These are phyloP conservation scores for Plebejus anna DNA, from an alignment of 2,888 invertebrate species.

Conservation along the genomic window DNA sequence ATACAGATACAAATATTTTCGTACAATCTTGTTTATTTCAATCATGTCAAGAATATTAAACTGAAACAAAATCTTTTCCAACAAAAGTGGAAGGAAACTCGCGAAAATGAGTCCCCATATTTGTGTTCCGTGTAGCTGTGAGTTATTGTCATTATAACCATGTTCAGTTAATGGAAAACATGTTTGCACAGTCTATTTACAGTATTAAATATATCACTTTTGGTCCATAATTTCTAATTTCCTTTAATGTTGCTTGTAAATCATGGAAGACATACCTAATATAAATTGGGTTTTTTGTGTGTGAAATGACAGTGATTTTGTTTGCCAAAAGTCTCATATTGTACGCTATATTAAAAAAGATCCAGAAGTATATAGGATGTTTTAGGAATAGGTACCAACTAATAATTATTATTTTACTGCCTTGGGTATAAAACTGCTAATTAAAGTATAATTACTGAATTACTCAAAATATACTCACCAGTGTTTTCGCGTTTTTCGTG, in stretches of 20 bases:
- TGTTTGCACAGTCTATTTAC: not conserved
- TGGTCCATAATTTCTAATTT: conserved; percentile 16
- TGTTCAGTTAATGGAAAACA: conserved; percentile 16
- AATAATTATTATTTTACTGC: no score
- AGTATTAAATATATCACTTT: not conserved
- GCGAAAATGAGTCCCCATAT: not conserved
- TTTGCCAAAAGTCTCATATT: not conserved
- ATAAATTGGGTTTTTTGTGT: not conserved
- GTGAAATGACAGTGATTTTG: conserved; percentile 1
- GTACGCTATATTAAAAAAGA: not conserved
- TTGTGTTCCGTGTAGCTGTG: not conserved
- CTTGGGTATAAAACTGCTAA: no score
- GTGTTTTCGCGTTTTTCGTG: not conserved
- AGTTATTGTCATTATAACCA: conserved; percentile 8
- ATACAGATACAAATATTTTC: not conserved
- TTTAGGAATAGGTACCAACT: no score
- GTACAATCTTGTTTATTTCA: not conserved
- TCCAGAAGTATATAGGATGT: not conserved
- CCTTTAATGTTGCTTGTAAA: conserved; percentile 3
- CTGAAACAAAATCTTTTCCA: not conserved
- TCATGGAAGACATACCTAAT: not conserved
- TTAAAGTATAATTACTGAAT: no score
- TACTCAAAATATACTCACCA: not conserved
- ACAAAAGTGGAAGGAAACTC: not conserved
- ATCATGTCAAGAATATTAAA: not conserved